Conservation (phyloP, 2,113 vertebrate species). For the Xyliphius kryptos region DNA sequence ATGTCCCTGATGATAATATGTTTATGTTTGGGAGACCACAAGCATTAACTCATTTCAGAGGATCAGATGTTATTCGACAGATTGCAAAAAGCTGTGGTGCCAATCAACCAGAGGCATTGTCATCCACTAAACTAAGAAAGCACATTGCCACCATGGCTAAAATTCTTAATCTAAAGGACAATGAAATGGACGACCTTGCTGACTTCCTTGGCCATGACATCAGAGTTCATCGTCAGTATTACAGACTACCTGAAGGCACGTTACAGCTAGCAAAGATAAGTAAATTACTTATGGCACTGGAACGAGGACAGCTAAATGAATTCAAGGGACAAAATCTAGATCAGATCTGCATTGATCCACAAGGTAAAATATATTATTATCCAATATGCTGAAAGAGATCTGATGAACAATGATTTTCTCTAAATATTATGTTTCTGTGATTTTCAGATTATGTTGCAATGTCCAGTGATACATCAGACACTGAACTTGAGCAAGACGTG, state of each 20-base stretch:
- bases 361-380: no score
- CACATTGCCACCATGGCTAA: slow-evolving; percentile 29
- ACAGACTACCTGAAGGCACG: slow-evolving; percentile 21
- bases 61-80: no score
- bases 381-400: no score
- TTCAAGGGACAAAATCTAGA: slow-evolving; percentile 25
- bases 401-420: no score
- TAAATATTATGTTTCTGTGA: no score
- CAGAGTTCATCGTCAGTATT: slow-evolving; percentile 12
- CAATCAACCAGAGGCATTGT: slow-evolving; percentile 16
- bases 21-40: no score
- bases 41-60: no score
- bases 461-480: no score
- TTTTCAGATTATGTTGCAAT: no score
- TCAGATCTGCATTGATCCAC: slow-evolving; percentile 30
- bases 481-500: no score
- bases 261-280: slow-evolving; percentile 20
- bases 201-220: slow-evolving; percentile 31
- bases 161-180: slow-evolving; percentile 17
- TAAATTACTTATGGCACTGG: slow-evolving; percentile 20
- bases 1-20: no score
- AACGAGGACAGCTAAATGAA: slow-evolving; percentile 6
- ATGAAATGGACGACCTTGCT: slow-evolving; percentile 9
- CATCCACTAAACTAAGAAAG: slow-evolving; percentile 28
- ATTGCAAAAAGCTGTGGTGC: no score